Evolutionary conservation across 2,888 invertebrate species (phyloP).

Genomic region (Drosophila stalkeri): DNA sequence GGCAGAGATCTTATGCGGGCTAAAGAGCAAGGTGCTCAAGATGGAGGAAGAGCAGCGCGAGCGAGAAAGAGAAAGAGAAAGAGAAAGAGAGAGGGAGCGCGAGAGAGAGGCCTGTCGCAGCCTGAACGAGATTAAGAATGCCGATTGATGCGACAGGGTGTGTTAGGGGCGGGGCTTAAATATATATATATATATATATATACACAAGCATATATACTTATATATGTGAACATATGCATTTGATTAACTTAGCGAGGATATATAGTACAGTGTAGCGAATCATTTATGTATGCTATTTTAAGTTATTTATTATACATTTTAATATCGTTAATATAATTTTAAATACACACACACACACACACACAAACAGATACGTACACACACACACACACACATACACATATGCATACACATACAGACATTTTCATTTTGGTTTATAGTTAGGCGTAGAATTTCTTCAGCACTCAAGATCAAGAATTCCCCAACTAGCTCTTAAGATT

Average conservation of each 20-base stretch:
- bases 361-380: slow-evolving; percentile 6
- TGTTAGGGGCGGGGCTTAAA: slow-evolving; percentile 45
- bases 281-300: slow-evolving; percentile 71
- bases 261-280: slow-evolving; percentile 47
- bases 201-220: neutral
- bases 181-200: slow-evolving; percentile 18
- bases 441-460: slow-evolving; percentile 57
- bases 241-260: slow-evolving; percentile 58
- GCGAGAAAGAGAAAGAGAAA: slow-evolving; percentile 61
- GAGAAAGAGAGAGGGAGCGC: slow-evolving; percentile 64
- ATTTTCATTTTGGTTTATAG: slow-evolving; percentile 63
- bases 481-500: slow-evolving; percentile 56
- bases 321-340: slow-evolving; percentile 76
- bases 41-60: slow-evolving; percentile 79
- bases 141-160: slow-evolving; percentile 65
- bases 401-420: slow-evolving; percentile 7
- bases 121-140: slow-evolving; percentile 80
- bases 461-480: slow-evolving; percentile 33
- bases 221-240: slow-evolving; percentile 64
- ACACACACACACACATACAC: slow-evolving; percentile 5
- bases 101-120: slow-evolving; percentile 71
- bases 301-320: slow-evolving; percentile 76
- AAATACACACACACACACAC: slow-evolving; percentile 35
- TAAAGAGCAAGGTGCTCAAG: slow-evolving; percentile 82
- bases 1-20: slow-evolving; percentile 81